Conservation (phyloP, 2,797 vertebrate genomes). For the Muscicapa comitata region DNA sequence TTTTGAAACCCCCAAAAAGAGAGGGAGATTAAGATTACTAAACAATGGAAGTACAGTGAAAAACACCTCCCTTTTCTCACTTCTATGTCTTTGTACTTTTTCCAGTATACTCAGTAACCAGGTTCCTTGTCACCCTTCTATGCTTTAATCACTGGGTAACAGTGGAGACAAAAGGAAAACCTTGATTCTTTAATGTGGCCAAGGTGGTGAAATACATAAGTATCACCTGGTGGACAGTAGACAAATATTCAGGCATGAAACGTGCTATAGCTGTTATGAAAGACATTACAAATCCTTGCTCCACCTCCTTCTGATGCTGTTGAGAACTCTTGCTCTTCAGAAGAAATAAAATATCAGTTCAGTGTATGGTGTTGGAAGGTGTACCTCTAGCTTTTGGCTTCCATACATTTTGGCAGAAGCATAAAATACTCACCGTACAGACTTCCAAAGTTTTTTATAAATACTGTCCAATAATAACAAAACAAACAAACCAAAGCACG, state of each 20-base stretch:
- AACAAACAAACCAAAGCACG: not conserved
- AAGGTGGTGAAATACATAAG: not conserved
- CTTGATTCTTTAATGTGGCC: not conserved
- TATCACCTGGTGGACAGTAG: not conserved
- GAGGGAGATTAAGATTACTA: not conserved
- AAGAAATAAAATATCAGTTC: not conserved
- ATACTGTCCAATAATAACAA: not conserved
- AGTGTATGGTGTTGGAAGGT: not conserved
- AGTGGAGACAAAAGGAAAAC: not conserved
- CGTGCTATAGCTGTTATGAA: not conserved
- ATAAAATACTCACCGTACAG: not conserved
- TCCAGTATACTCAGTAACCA: not conserved
- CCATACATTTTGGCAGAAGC: not conserved
- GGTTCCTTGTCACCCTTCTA: not conserved
- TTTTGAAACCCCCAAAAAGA: not conserved
- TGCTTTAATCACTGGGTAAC: not conserved
- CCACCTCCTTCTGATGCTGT: not conserved
- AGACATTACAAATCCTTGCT: not conserved
- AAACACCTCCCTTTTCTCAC: not conserved
- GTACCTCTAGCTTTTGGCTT: not conserved
- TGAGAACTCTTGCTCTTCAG: not conserved
- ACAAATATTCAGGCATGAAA: not conserved
- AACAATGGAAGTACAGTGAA: not conserved
- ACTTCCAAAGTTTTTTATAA: not conserved
- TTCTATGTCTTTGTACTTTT: not conserved